These are phyloP conservation scores for Acanthochromis polyacanthus DNA, from an alignment of 2,113 vertebrate genomes.

Conservation along the genomic window DNA sequence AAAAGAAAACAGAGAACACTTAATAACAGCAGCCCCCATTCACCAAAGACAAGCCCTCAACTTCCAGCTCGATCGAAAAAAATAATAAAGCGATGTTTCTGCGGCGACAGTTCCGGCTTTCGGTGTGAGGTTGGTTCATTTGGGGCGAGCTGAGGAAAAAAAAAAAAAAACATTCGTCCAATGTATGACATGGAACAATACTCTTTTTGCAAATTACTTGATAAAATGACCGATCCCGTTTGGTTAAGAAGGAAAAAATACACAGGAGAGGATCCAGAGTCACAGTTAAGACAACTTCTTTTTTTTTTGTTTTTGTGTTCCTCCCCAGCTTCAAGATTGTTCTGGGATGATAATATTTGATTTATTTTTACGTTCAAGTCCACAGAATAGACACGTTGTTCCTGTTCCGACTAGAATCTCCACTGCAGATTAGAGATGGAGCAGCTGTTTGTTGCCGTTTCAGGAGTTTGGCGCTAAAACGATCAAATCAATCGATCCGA, in stretches of 20 bases:
- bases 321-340: constrained; percentile 16
- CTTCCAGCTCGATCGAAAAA: constrained; percentile 44
- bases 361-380: constrained; percentile 13
- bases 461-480: constrained; percentile 42
- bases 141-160: constrained; percentile 46
- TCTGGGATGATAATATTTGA: constrained; percentile 27
- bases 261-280: constrained; percentile 55
- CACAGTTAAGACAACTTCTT: constrained; percentile 27
- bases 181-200: constrained; percentile 59
- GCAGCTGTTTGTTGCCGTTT: constrained; percentile 18
- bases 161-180: constrained; percentile 65
- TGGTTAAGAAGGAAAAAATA: constrained; percentile 29
- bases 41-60: constrained; percentile 62
- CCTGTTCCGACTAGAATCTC: constrained; percentile 12
- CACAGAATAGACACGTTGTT: constrained; percentile 14
- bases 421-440: neutral
- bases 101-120: constrained; percentile 47
- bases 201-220: constrained; percentile 64
- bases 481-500: constrained; percentile 39
- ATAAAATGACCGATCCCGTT: constrained; percentile 48
- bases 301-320: neutral
- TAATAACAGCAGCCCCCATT: constrained; percentile 38
- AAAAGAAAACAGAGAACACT: constrained; percentile 46
- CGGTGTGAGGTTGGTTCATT: constrained; percentile 60
- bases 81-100: constrained; percentile 38